phyloP scores from a whole-genome alignment of 2,797 vertebrate genomes.

The Pogonophryne albipinna region DNA sequence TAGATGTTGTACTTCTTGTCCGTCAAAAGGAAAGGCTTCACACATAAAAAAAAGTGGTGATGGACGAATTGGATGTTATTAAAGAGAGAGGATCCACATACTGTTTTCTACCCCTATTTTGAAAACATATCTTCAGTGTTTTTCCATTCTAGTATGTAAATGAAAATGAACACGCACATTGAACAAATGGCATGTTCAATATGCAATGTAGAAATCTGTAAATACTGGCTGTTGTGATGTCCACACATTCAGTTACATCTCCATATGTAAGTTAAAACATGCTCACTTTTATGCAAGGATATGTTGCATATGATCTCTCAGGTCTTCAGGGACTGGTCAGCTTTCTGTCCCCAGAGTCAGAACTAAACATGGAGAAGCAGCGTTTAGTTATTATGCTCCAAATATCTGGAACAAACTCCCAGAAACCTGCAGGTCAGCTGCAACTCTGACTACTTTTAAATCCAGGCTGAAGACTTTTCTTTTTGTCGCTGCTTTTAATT shows the following conservation, averaged over 20 bases:
- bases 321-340: no score
- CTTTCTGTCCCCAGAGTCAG: no score
- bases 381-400: no score
- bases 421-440: no score
- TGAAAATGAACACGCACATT: not conserved
- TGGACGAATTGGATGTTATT: not conserved
- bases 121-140: not conserved
- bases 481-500: no score
- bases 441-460: no score
- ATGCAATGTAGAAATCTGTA: not conserved
- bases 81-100: not conserved
- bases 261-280: not conserved
- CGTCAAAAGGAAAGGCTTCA: not conserved
- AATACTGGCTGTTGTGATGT: not conserved
- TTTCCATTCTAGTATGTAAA: not conserved
- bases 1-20: not conserved
- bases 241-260: not conserved
- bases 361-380: no score
- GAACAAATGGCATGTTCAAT: not conserved
- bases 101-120: not conserved
- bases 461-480: no score
- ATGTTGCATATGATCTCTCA: no score
- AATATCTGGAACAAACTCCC: no score
- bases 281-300: conserved; percentile 24
- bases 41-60: not conserved